Conservation (phyloP, 2,113 vertebrate genomes). For the Trachemys scripta region DNA sequence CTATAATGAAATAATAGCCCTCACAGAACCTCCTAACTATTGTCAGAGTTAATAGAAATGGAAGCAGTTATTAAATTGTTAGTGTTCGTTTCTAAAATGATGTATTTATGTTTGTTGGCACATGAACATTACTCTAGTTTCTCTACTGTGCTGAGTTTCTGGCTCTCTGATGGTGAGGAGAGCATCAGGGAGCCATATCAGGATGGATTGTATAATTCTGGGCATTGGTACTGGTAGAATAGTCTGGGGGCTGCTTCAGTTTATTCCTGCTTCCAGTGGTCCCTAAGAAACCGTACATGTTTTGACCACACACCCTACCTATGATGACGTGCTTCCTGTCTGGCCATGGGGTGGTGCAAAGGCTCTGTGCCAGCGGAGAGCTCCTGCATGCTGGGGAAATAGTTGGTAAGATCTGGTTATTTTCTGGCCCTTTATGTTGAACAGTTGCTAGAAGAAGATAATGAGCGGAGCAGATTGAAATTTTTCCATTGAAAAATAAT, state of each 20-base stretch:
- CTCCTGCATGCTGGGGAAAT: not conserved
- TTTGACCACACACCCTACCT: not conserved
- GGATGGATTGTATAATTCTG: not conserved
- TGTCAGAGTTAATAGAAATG: not conserved
- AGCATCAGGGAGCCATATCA: not conserved
- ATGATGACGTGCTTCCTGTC: rapidly evolving
- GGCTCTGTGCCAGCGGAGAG: not conserved
- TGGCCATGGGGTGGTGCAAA: not conserved
- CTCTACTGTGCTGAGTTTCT: not conserved
- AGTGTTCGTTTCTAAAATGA: not conserved
- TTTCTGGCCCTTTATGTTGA: not conserved
- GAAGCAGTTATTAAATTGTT: not conserved
- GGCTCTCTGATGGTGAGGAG: not conserved
- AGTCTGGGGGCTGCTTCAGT: not conserved
- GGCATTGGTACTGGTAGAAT: not conserved
- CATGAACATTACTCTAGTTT: not conserved
- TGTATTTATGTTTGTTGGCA: not conserved
- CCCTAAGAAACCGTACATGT: not conserved
- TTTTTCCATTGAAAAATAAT: not conserved
- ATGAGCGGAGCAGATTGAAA: not conserved
- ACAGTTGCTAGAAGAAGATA: not conserved
- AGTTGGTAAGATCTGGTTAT: not conserved
- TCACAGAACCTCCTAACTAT: not conserved
- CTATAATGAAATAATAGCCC: not conserved
- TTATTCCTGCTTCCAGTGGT: not conserved